A percentile compares a stretch with the other conserved stretches of the same genome.
Evolutionary conservation across 2,113 vertebrate species (phyloP).

Genomic region (Nothoprocta pentlandii): DNA sequence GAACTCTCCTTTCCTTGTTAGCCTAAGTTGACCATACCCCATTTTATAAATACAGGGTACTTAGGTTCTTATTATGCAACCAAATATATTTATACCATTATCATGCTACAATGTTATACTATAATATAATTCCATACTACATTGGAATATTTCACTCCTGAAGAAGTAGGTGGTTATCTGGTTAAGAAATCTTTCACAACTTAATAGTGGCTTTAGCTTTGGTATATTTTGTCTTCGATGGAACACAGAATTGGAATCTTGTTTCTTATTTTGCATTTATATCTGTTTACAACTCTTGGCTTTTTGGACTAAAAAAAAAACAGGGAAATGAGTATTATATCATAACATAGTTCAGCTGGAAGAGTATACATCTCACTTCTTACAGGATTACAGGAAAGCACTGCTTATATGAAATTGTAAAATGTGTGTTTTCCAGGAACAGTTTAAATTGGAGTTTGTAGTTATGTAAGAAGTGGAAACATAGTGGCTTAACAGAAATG

Average conservation of each 20-base stretch:
- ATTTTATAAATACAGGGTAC: neutral
- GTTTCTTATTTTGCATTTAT: neutral
- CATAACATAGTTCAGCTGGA: neutral
- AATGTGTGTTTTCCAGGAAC: neutral
- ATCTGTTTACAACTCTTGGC: neutral
- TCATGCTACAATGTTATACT: neutral
- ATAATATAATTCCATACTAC: neutral
- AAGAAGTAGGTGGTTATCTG: neutral
- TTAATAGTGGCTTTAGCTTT: neutral
- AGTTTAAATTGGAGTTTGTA: neutral
- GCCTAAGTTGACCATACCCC: neutral
- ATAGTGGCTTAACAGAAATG: neutral
- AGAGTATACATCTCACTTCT: neutral
- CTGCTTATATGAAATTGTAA: neutral
- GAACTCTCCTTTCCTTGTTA: neutral
- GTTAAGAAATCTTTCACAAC: neutral
- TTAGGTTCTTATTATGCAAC: neutral
- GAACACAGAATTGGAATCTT: neutral
- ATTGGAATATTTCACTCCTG: neutral
- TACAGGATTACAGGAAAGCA: neutral
- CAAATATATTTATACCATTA: no score
- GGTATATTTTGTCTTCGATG: neutral
- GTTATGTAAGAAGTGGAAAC: neutral
- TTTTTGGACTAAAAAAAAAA: neutral
- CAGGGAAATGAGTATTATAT: neutral